Percentiles rank a stretch among this genome's conserved stretches.
phyloP scores from a whole-genome alignment of 2,113 vertebrate species.

The Hippoglossus stenolepis region DNA sequence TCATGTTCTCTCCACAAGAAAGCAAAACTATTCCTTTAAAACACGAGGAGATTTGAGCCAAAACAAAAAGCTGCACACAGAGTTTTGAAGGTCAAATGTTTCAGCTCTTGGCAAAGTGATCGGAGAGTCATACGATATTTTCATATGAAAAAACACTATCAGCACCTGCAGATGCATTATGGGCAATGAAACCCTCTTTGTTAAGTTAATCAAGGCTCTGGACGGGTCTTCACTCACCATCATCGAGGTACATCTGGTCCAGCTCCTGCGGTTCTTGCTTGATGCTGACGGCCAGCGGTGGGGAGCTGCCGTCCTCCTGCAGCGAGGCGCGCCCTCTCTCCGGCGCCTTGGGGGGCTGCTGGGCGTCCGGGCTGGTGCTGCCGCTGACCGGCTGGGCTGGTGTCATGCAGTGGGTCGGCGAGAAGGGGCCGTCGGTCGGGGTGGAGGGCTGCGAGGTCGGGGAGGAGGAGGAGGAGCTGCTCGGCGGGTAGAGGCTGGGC shows the following conservation, averaged over 20 bases:
- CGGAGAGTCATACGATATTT: constrained; percentile 15
- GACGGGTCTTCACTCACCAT: constrained; percentile 87
- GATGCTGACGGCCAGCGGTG: constrained; percentile 89
- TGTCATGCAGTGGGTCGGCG: constrained; percentile 45
- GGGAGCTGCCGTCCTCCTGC: constrained; percentile 87
- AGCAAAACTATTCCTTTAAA: neutral
- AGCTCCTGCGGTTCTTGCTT: constrained; percentile 96
- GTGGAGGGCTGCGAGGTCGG: constrained; percentile 81
- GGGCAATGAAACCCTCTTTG: constrained; percentile 32
- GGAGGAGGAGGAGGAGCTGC: constrained; percentile 84
- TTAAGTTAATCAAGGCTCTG: constrained; percentile 11
- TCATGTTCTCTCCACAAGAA: neutral
- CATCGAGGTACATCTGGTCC: constrained; percentile 98
- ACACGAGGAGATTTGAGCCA: neutral
- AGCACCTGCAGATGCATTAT: constrained; percentile 24
- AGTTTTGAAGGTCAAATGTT: neutral
- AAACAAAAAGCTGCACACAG: neutral
- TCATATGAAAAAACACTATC: constrained; percentile 7
- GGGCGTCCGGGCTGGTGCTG: constrained; percentile 61
- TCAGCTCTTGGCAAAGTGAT: constrained; percentile 15
- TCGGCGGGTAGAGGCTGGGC: constrained; percentile 83
- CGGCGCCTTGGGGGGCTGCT: constrained; percentile 74
- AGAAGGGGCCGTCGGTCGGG: constrained; percentile 62
- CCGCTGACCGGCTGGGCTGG: constrained; percentile 37
- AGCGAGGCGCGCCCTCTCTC: constrained; percentile 78